Evolutionary conservation across 2,113 vertebrate genomes (phyloP), one percentile per base, ranked within the genome.

Genomic region (Chionodraco myersi): DNA sequence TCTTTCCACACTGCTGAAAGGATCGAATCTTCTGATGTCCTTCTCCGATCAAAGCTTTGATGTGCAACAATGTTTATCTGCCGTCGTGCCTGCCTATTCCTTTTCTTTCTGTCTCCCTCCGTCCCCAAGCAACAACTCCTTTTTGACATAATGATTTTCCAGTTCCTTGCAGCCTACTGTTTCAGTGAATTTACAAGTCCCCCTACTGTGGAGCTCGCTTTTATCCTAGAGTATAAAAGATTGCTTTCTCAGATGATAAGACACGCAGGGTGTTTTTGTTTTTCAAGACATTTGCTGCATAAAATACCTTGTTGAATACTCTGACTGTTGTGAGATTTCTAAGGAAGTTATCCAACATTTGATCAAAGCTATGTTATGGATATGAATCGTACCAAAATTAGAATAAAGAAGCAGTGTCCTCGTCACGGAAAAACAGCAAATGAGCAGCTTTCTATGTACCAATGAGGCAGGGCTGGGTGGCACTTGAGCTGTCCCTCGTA

Each of bases 131-230:
- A 84, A 84, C 86, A 86, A 67, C 71, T 84, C 56, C 61, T 85
- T 21, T 86, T 77, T 83, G 84, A 91, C 87, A 76, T 86, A 90
- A 91, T 86, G 83, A 84, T 90, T 86, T 86, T 72, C 79, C 86
- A 80, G 84, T 84, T 90, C 56, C 61, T 69, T 13, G 54, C 18
- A 41, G 6, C 36, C 36, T 41, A 74, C 52, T 73, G 58, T 79
- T 92, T 80, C 72, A 86, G 71, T 66, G 69, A 79, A 88, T 92
- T 91, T 86, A 84, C 41, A 76, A 72, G 66, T 75, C 81, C 66
- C 83, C 75, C 72, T 30, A 73, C 72, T 74, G 84, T 18, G 47
- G 5, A 18, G 49, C 58, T 77, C 11, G 13, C 72, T 79, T 80
- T 88, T 51, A 85, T 88, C 59, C 69, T 65, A 1, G 11, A 34